phyloP scores from a whole-genome alignment of 2,888 invertebrate genomes.

The Anodontia alba region DNA sequence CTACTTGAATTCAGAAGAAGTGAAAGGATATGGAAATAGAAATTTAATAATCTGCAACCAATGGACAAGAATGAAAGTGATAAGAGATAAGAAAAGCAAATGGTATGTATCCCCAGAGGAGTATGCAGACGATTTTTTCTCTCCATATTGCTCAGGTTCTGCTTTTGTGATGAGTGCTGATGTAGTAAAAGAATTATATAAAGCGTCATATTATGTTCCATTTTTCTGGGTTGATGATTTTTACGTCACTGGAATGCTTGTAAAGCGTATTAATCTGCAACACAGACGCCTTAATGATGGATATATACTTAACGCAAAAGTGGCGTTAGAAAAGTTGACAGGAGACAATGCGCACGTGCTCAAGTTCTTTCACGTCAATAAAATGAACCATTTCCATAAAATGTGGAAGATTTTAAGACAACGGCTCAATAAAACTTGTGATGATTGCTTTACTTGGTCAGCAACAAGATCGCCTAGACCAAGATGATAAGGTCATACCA shows the following conservation, averaged over 20 bases:
- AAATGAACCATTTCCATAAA: conserved; percentile 73
- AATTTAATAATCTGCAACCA: conserved; percentile 83
- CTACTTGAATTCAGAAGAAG: conserved; percentile 59
- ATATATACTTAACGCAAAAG: conserved; percentile 77
- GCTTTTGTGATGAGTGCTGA: conserved; percentile 88
- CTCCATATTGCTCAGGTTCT: conserved; percentile 85
- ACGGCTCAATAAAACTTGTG: conserved; percentile 36
- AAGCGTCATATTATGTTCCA: conserved; percentile 88
- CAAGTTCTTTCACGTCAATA: conserved; percentile 82
- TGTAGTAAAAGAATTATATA: conserved; percentile 87
- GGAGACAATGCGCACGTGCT: conserved; percentile 73
- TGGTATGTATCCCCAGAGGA: conserved; percentile 85
- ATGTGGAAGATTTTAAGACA: conserved; percentile 76
- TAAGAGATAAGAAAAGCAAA: conserved; percentile 84
- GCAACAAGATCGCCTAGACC: neutral
- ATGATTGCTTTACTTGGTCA: conserved; percentile 36
- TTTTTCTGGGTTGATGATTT: conserved; percentile 98
- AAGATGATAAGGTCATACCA: conserved; percentile 26
- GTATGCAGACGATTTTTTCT: conserved; percentile 83
- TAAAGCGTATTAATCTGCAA: conserved; percentile 72
- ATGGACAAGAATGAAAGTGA: conserved; percentile 84
- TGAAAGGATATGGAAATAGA: conserved; percentile 49
- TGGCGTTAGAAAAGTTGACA: conserved; percentile 75
- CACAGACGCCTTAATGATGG: conserved; percentile 78
- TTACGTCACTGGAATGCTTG: conserved; percentile 92